These are phyloP conservation scores for Cyprinodon diabolis DNA, from an alignment of 2,797 vertebrate species.

Conservation along the genomic window DNA sequence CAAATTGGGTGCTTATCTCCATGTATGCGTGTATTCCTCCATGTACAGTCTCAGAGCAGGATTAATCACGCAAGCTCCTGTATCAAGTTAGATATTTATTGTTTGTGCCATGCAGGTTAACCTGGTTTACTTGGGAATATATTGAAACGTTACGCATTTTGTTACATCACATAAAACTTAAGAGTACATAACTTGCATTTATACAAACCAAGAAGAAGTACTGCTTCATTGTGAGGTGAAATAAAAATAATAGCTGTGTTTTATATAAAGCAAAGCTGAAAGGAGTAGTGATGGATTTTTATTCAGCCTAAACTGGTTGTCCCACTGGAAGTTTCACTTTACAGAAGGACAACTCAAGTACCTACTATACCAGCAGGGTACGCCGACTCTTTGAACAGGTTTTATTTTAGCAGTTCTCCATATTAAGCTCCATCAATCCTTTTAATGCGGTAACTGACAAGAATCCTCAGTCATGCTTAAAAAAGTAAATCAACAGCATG, in stretches of 20 bases:
- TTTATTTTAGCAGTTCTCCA: not conserved
- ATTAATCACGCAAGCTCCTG: constrained; percentile 19
- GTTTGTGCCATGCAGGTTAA: not conserved
- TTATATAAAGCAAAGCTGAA: not conserved
- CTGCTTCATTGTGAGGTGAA: not conserved
- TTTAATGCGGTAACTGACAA: not conserved
- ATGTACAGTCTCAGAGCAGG: constrained; percentile 4
- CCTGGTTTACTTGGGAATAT: not conserved
- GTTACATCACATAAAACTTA: not conserved
- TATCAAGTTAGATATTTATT: not conserved
- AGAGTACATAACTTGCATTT: not conserved
- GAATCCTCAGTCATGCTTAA: too few species aligned
- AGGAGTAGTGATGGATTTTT: not conserved
- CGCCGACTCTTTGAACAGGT: not conserved
- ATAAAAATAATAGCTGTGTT: not conserved
- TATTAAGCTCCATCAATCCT: not conserved
- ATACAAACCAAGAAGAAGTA: not conserved
- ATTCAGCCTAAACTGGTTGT: not conserved
- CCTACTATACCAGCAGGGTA: too few species aligned
- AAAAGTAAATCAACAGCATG: not conserved
- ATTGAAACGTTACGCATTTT: not conserved
- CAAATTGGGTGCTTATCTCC: not conserved
- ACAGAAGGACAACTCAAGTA: too few species aligned
- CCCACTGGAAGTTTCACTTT: not conserved
- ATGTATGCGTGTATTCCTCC: not conserved